Base-by-base conservation (phyloP, 2,113 vertebrate genomes). In the Xenotilapia caudafasciata region DNA sequence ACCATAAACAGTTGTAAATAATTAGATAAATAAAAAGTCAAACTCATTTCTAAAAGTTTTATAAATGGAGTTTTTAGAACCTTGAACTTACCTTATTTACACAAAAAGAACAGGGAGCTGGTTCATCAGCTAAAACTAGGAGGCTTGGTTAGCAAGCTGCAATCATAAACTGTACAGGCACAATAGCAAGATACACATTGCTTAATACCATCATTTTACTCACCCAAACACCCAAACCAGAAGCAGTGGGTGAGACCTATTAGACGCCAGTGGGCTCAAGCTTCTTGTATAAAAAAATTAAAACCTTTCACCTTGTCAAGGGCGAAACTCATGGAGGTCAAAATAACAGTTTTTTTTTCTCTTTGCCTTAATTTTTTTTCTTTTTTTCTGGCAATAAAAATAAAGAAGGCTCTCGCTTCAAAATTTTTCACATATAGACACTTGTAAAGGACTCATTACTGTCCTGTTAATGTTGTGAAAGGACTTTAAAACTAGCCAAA, bases 361-460 rank as follows among this genome's bases (percentile, higher is more conserved):
- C 0, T 73, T 42, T 42, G 3, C 2, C 13, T 73, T 15, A 19
- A 10, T 70, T 42, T 23, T 26, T 70, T 47, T 42, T 4, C 1
- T 7, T 45, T 47, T 65, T 65, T 75, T 75, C 2, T 28, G 14
- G 3, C 1, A 75, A 12, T 28, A 75, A 0, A 19, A 45, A 49
- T 17, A 75, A 31, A 49, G 0, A 49, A 0, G 23, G 23, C 4
- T 19, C 6, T 75, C 42, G 11, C 42, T 28, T 40, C 9, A 10
- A 26, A 0, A 0, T 19, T 0, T 21, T 47, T 2, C 23, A 12
- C 14, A 75, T 19, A 47, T 19, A 28, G 23, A 75, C 42, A 28
- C 40, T 17, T 47, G 9, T 17, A 47, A 47, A 19, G 23, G 40
- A 75, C 70, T 47, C 9, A 7, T 31, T 49, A 28, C 23, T 70